A percentile compares a stretch with the other conserved stretches of the same genome.
Conservation (phyloP, 35 echinoderm and acorn worm genomes). For the Diadema setosum region DNA sequence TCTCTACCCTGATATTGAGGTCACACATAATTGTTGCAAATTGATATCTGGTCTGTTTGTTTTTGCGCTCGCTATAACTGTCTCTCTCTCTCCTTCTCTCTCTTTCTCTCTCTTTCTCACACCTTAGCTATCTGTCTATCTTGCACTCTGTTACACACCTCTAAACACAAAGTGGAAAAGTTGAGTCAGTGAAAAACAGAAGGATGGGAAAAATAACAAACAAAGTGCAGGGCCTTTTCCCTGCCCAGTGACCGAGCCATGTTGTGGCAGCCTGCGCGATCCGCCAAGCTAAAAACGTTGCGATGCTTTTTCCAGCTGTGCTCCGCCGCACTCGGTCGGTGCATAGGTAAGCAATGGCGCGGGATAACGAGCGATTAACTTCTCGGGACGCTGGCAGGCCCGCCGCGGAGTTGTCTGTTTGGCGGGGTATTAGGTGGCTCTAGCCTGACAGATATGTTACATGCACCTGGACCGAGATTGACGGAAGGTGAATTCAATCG, state of each 20-base stretch:
- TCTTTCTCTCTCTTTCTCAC: not conserved
- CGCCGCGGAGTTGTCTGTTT: not conserved
- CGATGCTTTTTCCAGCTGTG: not conserved
- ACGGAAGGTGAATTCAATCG: conserved; percentile 2
- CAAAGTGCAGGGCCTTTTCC: no score
- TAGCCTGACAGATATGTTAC: not conserved
- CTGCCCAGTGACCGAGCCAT: no score
- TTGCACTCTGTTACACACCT: not conserved
- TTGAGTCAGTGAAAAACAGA: no score
- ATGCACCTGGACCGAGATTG: not conserved
- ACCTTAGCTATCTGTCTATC: not conserved
- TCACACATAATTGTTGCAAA: not conserved
- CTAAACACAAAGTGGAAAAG: not conserved
- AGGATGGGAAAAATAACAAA: no score
- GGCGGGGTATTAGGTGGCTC: not conserved
- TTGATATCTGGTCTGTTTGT: not conserved
- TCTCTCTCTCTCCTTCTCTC: not conserved
- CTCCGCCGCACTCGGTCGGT: not conserved
- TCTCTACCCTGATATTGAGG: not conserved
- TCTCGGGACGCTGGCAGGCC: not conserved
- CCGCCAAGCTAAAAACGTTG: not conserved
- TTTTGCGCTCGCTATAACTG: not conserved
- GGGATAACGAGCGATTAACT: conserved; percentile 5
- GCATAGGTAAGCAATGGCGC: not conserved
- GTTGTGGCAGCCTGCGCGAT: not conserved